Conservation (phyloP, 2,797 vertebrate species). For the Catamblyrhynchus diadema region DNA sequence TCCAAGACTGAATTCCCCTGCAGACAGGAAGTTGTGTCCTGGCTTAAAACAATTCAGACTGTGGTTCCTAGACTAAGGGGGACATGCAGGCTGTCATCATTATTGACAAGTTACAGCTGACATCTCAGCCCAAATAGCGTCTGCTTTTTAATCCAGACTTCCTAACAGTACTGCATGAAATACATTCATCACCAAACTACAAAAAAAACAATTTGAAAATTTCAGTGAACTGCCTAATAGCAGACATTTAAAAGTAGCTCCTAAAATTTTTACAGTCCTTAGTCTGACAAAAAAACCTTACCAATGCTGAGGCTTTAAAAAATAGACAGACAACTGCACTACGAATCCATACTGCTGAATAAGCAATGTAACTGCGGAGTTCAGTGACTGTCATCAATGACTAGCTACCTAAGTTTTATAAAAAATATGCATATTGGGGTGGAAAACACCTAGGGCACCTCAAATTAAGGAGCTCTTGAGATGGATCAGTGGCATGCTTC, state of each 20-base stretch:
- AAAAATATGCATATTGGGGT: not conserved
- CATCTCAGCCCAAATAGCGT: conserved; percentile 1
- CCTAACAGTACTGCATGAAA: not conserved
- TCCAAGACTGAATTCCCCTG: not conserved
- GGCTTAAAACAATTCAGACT: not conserved
- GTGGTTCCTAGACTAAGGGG: not conserved
- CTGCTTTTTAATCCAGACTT: conserved; percentile 26
- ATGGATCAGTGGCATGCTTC: not conserved
- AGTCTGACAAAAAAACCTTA: not conserved
- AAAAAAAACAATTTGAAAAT: not conserved
- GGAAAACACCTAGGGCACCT: not conserved
- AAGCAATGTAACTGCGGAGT: not conserved
- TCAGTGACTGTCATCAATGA: not conserved
- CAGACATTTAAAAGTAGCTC: not conserved
- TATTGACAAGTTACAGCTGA: conserved; percentile 16
- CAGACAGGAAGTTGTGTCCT: not conserved
- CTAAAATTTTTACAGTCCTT: not conserved
- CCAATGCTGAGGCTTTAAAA: not conserved
- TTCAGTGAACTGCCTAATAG: not conserved
- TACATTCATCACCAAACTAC: not conserved
- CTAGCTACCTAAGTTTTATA: not conserved
- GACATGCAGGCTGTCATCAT: not conserved
- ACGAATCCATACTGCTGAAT: not conserved
- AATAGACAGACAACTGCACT: not conserved
- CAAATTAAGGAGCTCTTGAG: not conserved